These are phyloP conservation scores for Danionella cerebrum DNA, from an alignment of 2,113 vertebrate species.

Conservation along the genomic window DNA sequence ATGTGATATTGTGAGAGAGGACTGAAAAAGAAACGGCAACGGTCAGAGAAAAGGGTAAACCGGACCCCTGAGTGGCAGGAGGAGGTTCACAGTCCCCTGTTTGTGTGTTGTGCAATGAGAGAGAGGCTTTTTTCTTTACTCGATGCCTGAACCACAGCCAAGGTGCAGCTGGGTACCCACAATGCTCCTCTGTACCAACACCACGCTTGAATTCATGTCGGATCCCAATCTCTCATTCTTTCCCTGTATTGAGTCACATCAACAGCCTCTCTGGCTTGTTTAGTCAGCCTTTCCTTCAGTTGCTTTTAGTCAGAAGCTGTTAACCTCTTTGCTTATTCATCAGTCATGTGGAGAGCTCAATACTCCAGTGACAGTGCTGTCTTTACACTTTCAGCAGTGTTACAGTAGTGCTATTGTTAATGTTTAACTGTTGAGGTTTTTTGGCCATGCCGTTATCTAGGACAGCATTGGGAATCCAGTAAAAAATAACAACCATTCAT, in stretches of 20 bases:
- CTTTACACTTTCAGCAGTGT: not conserved
- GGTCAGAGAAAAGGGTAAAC: not conserved
- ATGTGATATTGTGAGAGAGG: not conserved
- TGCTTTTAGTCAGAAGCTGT: not conserved
- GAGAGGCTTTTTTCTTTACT: conserved; percentile 1
- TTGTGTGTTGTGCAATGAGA: not conserved
- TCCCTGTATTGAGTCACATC: not conserved
- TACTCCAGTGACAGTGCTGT: not conserved
- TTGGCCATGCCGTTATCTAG: no score
- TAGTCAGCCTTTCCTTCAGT: not conserved
- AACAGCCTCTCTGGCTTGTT: not conserved
- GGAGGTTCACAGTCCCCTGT: not conserved
- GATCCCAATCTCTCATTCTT: conserved; percentile 17
- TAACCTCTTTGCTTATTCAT: not conserved
- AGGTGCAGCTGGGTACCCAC: conserved; percentile 53
- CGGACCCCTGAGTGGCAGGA: not conserved
- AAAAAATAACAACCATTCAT: not conserved
- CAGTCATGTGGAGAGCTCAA: not conserved
- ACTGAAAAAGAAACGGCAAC: not conserved
- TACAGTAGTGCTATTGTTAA: not conserved
- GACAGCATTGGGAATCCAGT: no score
- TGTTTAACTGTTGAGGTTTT: not conserved
- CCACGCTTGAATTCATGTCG: conserved; percentile 48
- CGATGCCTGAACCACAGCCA: conserved; percentile 44
- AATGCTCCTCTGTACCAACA: conserved; percentile 56